Evolutionary conservation across 2,113 vertebrate genomes (phyloP).

Genomic region (Catharus fuscescens): DNA sequence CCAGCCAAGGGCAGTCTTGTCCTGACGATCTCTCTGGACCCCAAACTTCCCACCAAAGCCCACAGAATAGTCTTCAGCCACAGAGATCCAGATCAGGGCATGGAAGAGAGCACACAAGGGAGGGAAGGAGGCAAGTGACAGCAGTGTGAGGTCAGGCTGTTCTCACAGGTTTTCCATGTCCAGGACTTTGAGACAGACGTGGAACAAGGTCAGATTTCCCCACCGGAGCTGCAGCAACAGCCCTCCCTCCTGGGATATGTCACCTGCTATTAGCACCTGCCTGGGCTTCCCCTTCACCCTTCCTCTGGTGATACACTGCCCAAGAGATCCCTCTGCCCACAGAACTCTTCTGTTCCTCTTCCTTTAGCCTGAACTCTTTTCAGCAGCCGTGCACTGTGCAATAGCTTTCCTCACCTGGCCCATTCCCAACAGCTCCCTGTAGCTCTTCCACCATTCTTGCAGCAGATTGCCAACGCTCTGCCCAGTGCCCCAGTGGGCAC

Average conservation of each 20-base stretch:
- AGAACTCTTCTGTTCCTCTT: background rate
- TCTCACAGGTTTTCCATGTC: background rate
- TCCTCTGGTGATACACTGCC: background rate
- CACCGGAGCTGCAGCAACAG: background rate
- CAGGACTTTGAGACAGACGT: background rate
- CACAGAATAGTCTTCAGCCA: slow-evolving; percentile 62
- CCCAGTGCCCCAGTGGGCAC: background rate
- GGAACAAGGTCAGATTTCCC: background rate
- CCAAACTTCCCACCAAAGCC: slow-evolving; percentile 81
- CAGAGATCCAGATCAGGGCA: background rate
- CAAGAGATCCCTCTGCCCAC: background rate
- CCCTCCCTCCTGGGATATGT: background rate
- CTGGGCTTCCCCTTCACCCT: background rate
- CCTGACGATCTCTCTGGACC: slow-evolving; percentile 84
- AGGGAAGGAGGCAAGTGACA: background rate
- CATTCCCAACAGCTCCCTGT: background rate
- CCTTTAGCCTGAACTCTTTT: background rate
- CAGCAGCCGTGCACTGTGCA: background rate
- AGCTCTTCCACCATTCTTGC: background rate
- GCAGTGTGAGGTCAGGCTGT: background rate
- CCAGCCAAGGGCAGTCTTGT: slow-evolving; percentile 77
- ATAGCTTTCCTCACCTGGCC: background rate
- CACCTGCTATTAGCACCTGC: background rate
- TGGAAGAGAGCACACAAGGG: background rate
- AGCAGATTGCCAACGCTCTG: background rate